Conservation (phyloP, 1,140 invertebrate genomes). For the Drosophila pseudoananassae region DNA sequence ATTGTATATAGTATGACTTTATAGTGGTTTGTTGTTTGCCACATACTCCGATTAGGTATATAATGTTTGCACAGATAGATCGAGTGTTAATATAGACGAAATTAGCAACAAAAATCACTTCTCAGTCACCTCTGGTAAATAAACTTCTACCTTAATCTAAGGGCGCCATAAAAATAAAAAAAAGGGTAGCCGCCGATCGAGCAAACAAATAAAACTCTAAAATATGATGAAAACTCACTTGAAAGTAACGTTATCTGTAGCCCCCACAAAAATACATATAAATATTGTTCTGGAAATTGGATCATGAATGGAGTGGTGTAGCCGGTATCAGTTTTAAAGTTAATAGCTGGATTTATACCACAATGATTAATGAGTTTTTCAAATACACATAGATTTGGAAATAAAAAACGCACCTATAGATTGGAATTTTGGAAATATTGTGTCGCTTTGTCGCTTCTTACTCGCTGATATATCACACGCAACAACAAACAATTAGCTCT, state of each 20-base stretch:
- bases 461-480: conserved; percentile 41
- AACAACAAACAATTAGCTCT: conserved; percentile 38
- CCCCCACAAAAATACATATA: neutral
- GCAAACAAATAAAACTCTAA: conserved; percentile 15
- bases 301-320: conserved; percentile 4
- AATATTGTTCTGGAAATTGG: neutral
- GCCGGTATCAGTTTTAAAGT: conserved; percentile 49
- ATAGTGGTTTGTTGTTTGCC: neutral
- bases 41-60: neutral
- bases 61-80: conserved; percentile 2
- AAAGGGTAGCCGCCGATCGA: conserved; percentile 9
- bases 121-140: neutral
- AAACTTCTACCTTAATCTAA: neutral
- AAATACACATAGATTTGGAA: neutral
- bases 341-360: conserved; percentile 47
- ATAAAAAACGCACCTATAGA: conserved; percentile 35
- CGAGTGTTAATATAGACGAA: neutral
- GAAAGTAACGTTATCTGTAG: conserved; percentile 22
- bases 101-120: neutral
- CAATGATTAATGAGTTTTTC: conserved; percentile 57
- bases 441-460: conserved; percentile 28
- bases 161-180: conserved; percentile 15
- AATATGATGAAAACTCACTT: neutral
- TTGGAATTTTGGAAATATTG: conserved; percentile 36
- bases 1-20: conserved; percentile 7